Base-by-base conservation (phyloP, 2,797 vertebrate genomes). In the Siniperca undulata region DNA sequence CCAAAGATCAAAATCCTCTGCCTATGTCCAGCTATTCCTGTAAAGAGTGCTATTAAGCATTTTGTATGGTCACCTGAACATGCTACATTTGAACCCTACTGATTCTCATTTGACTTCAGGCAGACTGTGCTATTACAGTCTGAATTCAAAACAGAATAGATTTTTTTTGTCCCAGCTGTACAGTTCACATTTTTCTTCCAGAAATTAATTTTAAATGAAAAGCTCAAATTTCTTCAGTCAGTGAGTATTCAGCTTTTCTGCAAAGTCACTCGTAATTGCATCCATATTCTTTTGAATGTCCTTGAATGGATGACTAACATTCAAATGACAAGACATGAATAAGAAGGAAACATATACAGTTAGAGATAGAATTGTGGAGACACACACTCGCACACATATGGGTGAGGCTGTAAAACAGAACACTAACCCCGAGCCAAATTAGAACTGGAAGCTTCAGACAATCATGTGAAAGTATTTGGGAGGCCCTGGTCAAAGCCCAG, bases 371-470 rank as follows among this genome's bases (percentile, higher is more conserved):
- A 64, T 16, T 50, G 27, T 69, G 61, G 2, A 46, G 7, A 42
- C 12, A n/a, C 24, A 59, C n/a, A 38, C 62, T 44, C 2, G 4
- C 48, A 27, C 34, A 62, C 58, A 78, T 86, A 68, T 86, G 86
- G 59, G 20, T n/a, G 19, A 58, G 36, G 12, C 27, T 70, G 40
- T n/a, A 34, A 70, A 74, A 60, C 69, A 72, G 46, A 44, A 65
- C 40, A 44, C 42, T 67, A 52, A 71, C 46, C 61, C 17, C 1
- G n/a, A 74, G 62, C 83, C 75, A 82, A 77, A 82, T 69, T 59
- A 52, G 56, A 82, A 74, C 74, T 77, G 74, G 76, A 30, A 66
- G 24, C n/a, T 72, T 85, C 40, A 82, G 14, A 87, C 59, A 40
- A 52, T 42, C 46, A 16, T 73, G 58, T 56, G 40, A 38, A 62